Evolutionary conservation across 2,888 invertebrate genomes (phyloP).

Genomic region (Perdita meconis): DNA sequence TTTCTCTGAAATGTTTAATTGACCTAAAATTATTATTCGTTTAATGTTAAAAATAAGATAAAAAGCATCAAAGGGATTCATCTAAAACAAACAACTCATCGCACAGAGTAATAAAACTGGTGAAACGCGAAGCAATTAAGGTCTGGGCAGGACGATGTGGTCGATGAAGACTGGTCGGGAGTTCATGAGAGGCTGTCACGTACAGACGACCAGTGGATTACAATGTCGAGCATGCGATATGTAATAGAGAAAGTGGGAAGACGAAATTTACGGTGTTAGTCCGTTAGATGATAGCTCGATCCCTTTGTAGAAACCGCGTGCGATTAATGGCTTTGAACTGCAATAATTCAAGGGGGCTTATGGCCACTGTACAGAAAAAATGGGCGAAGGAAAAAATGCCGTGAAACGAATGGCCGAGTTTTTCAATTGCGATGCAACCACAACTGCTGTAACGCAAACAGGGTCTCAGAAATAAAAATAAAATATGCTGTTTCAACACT

Average conservation of each 20-base stretch:
- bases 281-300: not conserved
- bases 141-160: slow-evolving; percentile 17
- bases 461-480: not conserved
- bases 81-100: not conserved
- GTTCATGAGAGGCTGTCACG: slow-evolving; percentile 39
- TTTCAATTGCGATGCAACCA: not conserved
- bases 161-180: slow-evolving; percentile 22
- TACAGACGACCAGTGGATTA: slow-evolving; percentile 27
- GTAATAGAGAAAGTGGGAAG: slow-evolving; percentile 42
- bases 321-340: slow-evolving; percentile 17
- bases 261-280: slow-evolving; percentile 14
- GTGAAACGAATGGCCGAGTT: not conserved
- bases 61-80: not conserved
- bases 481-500: no score
- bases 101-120: not conserved
- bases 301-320: not conserved
- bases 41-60: not conserved
- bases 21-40: not conserved
- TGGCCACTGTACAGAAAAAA: not conserved
- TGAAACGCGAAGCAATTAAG: slow-evolving; percentile 25
- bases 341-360: slow-evolving; percentile 3
- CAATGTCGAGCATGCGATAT: slow-evolving; percentile 26
- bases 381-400: not conserved
- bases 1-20: not conserved
- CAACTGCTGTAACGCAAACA: not conserved